Conservation (phyloP, 2,888 invertebrate genomes). For the Sinohyriopsis cumingii region DNA sequence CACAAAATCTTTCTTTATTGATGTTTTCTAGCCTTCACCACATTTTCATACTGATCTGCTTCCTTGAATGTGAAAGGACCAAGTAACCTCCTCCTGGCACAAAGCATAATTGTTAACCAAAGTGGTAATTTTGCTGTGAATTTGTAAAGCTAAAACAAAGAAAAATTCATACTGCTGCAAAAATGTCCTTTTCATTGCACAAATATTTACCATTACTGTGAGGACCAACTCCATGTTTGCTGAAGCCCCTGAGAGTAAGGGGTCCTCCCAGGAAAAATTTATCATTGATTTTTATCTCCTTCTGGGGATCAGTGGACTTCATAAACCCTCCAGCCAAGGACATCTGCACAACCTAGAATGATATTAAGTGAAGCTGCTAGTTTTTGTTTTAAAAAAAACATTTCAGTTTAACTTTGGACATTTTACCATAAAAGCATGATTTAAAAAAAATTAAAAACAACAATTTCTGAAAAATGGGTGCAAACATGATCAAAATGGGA, state of each 20-base stretch:
- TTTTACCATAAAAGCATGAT: background rate
- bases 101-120: too few species aligned
- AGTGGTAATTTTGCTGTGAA: too few species aligned
- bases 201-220: conserved; percentile 79
- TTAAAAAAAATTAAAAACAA: background rate
- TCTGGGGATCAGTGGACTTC: conserved; percentile 73
- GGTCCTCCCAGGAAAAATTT: conserved; percentile 93
- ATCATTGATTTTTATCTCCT: conserved; percentile 74
- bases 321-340: conserved; percentile 82
- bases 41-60: too few species aligned
- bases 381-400: background rate
- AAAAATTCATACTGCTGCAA: too few species aligned
- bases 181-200: too few species aligned
- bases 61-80: too few species aligned
- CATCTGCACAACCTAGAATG: conserved; percentile 80
- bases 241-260: conserved; percentile 89
- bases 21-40: too few species aligned
- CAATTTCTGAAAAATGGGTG: background rate
- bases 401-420: background rate
- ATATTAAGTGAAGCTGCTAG: background rate
- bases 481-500: too few species aligned
- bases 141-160: too few species aligned
- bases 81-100: too few species aligned
- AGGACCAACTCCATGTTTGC: conserved; percentile 89
- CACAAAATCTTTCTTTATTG: too few species aligned